Evolutionary conservation across 2,113 vertebrate genomes (phyloP), one percentile per base, ranked within the genome.

Genomic region (Pandion haliaetus): DNA sequence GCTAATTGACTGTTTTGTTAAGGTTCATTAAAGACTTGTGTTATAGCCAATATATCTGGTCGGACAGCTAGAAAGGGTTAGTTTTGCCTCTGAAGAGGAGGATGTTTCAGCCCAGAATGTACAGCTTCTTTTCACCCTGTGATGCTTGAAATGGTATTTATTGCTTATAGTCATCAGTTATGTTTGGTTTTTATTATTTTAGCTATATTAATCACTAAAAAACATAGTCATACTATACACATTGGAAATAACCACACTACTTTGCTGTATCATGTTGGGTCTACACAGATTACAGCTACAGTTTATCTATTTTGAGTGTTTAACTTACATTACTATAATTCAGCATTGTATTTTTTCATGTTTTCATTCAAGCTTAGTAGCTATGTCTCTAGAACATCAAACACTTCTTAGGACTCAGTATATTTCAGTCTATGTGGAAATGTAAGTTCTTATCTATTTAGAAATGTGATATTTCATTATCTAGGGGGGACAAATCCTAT

Each of bases 21-120:
- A 92, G 70, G 88, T 93, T 95, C 76, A 84, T 95, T 95, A 86
- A 65, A 91, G 71, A 42, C 18, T 82, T 74, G 20, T 54, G 62
- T 40, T 81, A 52, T 52, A 80, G 32, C 31, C 13, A 86, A 77
- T 91, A 83, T 90, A 91, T 88, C 45, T 65, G 58, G 47, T 36
- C 10, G 3, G 31, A 69, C 36, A 81, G 54, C n/a, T 45, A 66
- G 19, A 72, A 88, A 57, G n/a, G 76, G 72, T 66, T 24, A 44
- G n/a, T 9, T 63, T 92, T 86, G 36, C 66, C 69, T 81, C 73
- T 49, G 38, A 73, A 71, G 63, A 84, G n/a, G 12, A 2, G 0
- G 26, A 65, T 21, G 31, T 50, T 84, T 74, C 70, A 78, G 80
- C 52, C 21, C 59, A 29, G 49, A 79, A 57, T 8, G 15, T 14